Percentiles rank a stretch among this genome's conserved stretches.
These are phyloP conservation scores for Drosophila nigromelanica DNA, from an alignment of 1,140 invertebrate genomes.

Conservation along the genomic window DNA sequence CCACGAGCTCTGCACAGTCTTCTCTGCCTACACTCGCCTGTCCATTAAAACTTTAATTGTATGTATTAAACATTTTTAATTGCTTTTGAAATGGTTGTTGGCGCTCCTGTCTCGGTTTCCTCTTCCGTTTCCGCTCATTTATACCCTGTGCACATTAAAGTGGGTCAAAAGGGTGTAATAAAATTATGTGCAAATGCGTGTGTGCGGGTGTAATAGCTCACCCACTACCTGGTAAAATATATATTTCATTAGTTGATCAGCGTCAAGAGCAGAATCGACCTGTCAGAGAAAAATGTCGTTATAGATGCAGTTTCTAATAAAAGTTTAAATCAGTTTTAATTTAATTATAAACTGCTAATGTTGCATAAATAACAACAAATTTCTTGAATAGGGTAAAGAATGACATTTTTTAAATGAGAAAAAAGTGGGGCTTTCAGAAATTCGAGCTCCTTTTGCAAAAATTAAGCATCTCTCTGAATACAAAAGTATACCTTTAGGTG, in stretches of 20 bases:
- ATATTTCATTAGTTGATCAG: too few species aligned
- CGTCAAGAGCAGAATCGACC: not conserved
- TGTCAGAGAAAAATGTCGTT: not conserved
- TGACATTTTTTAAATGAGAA: too few species aligned
- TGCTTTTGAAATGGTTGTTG: constrained; percentile 60
- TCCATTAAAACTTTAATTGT: constrained; percentile 73
- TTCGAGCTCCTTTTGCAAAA: too few species aligned
- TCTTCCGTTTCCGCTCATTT: constrained; percentile 14
- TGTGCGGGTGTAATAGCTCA: too few species aligned
- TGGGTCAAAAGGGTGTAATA: constrained; percentile 14
- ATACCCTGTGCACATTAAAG: constrained; percentile 9
- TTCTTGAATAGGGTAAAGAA: too few species aligned
- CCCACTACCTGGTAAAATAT: too few species aligned
- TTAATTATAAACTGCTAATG: too few species aligned
- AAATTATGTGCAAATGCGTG: not conserved
- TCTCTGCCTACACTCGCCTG: constrained; percentile 12
- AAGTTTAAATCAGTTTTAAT: too few species aligned
- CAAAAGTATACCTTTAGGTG: not conserved
- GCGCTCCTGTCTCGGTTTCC: constrained; percentile 45
- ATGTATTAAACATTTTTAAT: constrained; percentile 71
- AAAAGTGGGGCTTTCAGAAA: too few species aligned
- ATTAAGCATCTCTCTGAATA: too few species aligned
- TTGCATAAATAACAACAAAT: too few species aligned
- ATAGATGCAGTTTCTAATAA: not conserved
- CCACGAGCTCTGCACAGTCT: not conserved